Conservation (phyloP, 2,113 vertebrate species). For the Xenus cinereus region DNA sequence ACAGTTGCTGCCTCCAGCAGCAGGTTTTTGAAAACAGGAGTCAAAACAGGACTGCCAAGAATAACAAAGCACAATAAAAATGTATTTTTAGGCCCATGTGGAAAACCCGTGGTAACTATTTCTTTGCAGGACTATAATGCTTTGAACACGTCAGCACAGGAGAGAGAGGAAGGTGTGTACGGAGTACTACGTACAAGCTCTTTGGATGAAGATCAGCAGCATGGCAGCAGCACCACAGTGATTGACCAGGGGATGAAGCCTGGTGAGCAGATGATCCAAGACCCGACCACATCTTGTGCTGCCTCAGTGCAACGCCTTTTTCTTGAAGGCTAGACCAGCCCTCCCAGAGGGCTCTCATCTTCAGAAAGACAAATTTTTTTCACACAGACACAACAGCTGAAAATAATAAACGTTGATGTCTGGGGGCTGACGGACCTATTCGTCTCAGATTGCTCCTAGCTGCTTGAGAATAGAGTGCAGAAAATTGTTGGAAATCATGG, state of each 20-base stretch:
- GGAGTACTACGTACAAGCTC: fast-evolving
- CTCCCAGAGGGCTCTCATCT: not conserved
- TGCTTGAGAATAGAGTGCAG: not conserved
- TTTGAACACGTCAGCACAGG: fast-evolving
- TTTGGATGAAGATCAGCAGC: not conserved
- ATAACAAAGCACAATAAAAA: not conserved
- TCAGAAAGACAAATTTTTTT: not conserved
- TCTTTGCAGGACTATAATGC: not conserved
- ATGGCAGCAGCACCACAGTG: not conserved
- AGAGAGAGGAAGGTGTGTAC: not conserved
- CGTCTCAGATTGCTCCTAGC: not conserved
- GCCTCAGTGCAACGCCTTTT: not conserved
- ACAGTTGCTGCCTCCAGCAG: fast-evolving
- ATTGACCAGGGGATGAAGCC: too few species aligned
- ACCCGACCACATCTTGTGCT: not conserved
- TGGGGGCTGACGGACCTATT: not conserved
- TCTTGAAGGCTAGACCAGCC: not conserved
- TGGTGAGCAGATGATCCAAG: not conserved
- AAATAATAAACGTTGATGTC: not conserved
- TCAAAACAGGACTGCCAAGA: not conserved
- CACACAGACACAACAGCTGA: too few species aligned
- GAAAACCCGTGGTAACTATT: not conserved
- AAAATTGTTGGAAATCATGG: not conserved
- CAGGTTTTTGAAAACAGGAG: not conserved
- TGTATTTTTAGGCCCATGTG: not conserved